Evolutionary conservation across 30 jellyfish, hydroid and myxozoan species (phyloP).

Genomic region (Cassiopea andromeda): DNA sequence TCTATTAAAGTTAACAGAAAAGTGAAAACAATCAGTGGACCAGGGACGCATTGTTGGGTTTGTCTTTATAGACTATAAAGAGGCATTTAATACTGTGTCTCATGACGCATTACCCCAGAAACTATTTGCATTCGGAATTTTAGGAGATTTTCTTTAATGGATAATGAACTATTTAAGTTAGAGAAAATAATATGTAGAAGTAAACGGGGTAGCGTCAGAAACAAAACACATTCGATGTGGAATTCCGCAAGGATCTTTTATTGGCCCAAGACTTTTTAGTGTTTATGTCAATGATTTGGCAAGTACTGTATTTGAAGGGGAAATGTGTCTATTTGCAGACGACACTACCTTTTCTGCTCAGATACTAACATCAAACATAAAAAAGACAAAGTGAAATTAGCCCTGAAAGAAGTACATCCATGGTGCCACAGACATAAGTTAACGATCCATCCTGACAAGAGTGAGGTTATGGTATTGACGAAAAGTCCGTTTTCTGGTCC

Average conservation of each 20-base stretch:
- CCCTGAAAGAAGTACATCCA: conserved; percentile 5
- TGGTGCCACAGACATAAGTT: conserved; percentile 13
- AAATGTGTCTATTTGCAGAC: conserved; percentile 37
- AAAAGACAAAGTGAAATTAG: not conserved
- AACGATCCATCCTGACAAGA: conserved; percentile 33
- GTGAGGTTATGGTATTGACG: conserved; percentile 39
- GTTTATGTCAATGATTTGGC: conserved; percentile 64
- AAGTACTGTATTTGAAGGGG: conserved; percentile 13
- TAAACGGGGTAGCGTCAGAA: not conserved
- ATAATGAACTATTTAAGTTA: conserved; percentile 17
- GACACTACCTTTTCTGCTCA: conserved; percentile 31
- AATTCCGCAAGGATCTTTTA: conserved; percentile 72
- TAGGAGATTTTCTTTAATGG: conserved; percentile 29
- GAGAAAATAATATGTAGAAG: conserved; percentile 23
- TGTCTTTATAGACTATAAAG: conserved; percentile 62
- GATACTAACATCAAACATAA: conserved; percentile 2
- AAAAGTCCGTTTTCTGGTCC: conserved; percentile 64
- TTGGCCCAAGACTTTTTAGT: conserved; percentile 56
- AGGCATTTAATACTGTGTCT: conserved; percentile 57
- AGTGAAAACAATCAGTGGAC: conserved; percentile 56
- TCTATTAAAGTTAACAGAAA: conserved; percentile 54
- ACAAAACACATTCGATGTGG: conserved; percentile 33
- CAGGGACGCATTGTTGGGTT: conserved; percentile 58
- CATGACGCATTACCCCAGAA: conserved; percentile 28
- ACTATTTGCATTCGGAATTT: conserved; percentile 48